Evolutionary conservation across 1,140 invertebrate species (phyloP).

Genomic region (Drosophila tani): DNA sequence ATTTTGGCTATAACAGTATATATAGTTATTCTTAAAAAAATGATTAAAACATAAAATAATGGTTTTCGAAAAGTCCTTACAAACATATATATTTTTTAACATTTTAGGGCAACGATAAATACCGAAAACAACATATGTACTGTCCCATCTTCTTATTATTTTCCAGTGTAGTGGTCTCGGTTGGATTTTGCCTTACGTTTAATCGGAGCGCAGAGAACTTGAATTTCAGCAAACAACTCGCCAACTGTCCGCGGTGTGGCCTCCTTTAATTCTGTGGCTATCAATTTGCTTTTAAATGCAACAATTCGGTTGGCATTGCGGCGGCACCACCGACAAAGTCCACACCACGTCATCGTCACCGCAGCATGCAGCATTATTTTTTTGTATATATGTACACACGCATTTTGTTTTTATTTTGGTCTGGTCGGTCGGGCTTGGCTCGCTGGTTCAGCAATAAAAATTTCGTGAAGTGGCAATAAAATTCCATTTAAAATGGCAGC

Average conservation of each 20-base stretch:
- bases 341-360: slow-evolving; percentile 68
- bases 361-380: slow-evolving; percentile 63
- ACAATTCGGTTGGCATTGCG: slow-evolving; percentile 80
- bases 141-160: neutral
- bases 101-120: neutral
- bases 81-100: neutral
- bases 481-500: slow-evolving; percentile 85
- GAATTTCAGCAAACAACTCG: slow-evolving; percentile 60
- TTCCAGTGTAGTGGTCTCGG: slow-evolving; percentile 39
- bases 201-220: slow-evolving; percentile 62
- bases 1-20: no score
- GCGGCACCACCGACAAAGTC: slow-evolving; percentile 30
- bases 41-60: neutral
- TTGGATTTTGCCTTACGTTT: slow-evolving; percentile 71
- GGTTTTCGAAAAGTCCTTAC: no score
- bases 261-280: slow-evolving; percentile 83
- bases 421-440: slow-evolving; percentile 19
- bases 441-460: slow-evolving; percentile 72
- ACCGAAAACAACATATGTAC: neutral
- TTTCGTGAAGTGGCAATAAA: slow-evolving; percentile 84
- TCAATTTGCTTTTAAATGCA: slow-evolving; percentile 85
- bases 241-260: slow-evolving; percentile 63
- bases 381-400: slow-evolving; percentile 20
- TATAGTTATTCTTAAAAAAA: no score
- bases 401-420: slow-evolving; percentile 49